Percentiles rank a stretch among this genome's conserved stretches.
Conservation (phyloP, 2,888 invertebrate genomes). For the Aleiodes testaceus region DNA sequence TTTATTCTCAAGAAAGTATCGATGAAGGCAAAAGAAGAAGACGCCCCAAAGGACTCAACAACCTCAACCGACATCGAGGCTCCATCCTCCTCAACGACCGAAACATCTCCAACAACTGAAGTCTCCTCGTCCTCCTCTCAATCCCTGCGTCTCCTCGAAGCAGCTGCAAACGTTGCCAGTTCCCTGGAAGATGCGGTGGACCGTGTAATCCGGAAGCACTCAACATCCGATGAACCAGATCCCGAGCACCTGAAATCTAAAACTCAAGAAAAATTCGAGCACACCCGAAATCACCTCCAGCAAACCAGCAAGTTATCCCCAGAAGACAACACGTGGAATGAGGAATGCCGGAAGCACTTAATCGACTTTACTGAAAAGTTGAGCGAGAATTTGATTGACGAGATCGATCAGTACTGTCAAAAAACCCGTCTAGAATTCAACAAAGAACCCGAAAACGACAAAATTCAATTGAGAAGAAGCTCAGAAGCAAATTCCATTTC, state of each 20-base stretch:
- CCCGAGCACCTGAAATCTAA: neutral
- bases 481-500: constrained; percentile 9
- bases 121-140: constrained; percentile 59
- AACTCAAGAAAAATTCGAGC: constrained; percentile 15
- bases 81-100: neutral
- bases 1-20: constrained; percentile 60
- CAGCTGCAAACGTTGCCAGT: constrained; percentile 80
- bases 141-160: constrained; percentile 77
- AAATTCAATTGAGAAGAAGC: neutral
- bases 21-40: neutral
- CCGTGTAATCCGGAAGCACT: constrained; percentile 27
- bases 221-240: constrained; percentile 6
- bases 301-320: constrained; percentile 47
- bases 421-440: constrained; percentile 66
- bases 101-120: neutral
- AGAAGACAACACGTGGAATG: constrained; percentile 75
- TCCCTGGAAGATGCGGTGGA: constrained; percentile 74
- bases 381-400: constrained; percentile 85
- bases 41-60: neutral
- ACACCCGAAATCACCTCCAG: constrained; percentile 11
- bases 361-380: constrained; percentile 77
- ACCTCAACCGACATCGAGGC: constrained; percentile 9
- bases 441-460: constrained; percentile 39
- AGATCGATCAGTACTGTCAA: constrained; percentile 77
- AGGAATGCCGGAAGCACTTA: constrained; percentile 81